Evolutionary conservation across 2,113 vertebrate species (phyloP).

Genomic region (Crypturellus undulatus): DNA sequence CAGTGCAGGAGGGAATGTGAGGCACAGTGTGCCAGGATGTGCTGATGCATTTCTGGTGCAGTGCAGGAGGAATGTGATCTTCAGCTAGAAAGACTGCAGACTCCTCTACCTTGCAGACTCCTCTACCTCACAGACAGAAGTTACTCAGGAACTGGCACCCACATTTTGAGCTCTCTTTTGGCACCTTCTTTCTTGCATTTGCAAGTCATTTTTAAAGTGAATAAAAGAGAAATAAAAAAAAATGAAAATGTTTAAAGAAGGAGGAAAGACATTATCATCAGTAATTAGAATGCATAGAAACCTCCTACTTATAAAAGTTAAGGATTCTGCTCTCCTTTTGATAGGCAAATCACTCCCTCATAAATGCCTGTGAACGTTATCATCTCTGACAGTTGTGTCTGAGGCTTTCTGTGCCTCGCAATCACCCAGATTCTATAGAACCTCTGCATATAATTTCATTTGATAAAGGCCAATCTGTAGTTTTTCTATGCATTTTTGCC

Average conservation of each 20-base stretch:
- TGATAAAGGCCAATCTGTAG: background rate
- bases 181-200: background rate
- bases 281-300: background rate
- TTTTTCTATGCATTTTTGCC: background rate
- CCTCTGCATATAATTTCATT: background rate
- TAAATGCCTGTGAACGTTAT: background rate
- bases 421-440: background rate
- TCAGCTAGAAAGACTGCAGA: background rate
- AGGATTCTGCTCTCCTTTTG: background rate
- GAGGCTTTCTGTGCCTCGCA: background rate
- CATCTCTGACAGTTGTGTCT: background rate
- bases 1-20: background rate
- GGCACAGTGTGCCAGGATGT: background rate
- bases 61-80: background rate
- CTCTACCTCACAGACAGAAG: background rate
- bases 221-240: background rate
- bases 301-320: background rate
- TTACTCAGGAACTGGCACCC: background rate
- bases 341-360: background rate
- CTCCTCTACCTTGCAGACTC: background rate
- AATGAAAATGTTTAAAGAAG: background rate
- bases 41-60: background rate
- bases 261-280: background rate
- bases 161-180: background rate
- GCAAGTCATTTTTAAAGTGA: background rate